Conservation (phyloP, 2,888 invertebrate genomes). For the Terebella lapidaria region DNA sequence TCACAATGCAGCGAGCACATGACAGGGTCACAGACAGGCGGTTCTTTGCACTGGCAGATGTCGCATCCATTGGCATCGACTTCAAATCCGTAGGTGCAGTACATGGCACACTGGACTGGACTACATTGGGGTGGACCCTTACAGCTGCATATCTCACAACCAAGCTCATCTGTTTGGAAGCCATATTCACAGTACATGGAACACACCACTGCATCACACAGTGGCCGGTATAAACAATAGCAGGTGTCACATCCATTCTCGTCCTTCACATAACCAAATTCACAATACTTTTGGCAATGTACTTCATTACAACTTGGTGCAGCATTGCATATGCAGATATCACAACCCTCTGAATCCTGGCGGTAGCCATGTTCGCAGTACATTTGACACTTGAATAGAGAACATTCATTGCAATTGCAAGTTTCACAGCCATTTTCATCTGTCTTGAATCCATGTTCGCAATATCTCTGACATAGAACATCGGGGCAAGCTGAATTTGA, state of each 20-base stretch:
- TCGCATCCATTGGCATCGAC: slow-evolving; percentile 13
- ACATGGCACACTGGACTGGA: slow-evolving; percentile 1
- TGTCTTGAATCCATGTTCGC: slow-evolving; percentile 10
- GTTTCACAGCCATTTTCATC: slow-evolving; percentile 12
- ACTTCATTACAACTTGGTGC: not conserved
- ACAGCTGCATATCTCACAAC: slow-evolving; percentile 14
- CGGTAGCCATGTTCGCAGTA: slow-evolving; percentile 15
- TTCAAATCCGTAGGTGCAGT: slow-evolving; percentile 10
- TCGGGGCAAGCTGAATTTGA: not conserved
- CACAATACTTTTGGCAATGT: slow-evolving; percentile 5
- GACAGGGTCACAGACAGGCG: not conserved
- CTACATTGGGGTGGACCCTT: not conserved
- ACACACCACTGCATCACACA: not conserved
- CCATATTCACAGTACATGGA: not conserved
- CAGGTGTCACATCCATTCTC: slow-evolving; percentile 4
- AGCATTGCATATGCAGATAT: slow-evolving; percentile 7
- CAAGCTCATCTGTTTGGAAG: not conserved
- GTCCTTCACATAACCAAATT: slow-evolving; percentile 6
- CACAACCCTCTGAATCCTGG: slow-evolving; percentile 8
- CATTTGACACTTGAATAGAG: slow-evolving; percentile 10
- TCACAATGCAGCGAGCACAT: not conserved
- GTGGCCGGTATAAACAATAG: not conserved
- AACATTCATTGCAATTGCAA: slow-evolving; percentile 6
- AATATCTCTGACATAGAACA: slow-evolving; percentile 5
- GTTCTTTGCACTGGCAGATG: slow-evolving; percentile 6